These are phyloP conservation scores for Masticophis lateralis DNA, from an alignment of 2,797 vertebrate species.

Conservation along the genomic window DNA sequence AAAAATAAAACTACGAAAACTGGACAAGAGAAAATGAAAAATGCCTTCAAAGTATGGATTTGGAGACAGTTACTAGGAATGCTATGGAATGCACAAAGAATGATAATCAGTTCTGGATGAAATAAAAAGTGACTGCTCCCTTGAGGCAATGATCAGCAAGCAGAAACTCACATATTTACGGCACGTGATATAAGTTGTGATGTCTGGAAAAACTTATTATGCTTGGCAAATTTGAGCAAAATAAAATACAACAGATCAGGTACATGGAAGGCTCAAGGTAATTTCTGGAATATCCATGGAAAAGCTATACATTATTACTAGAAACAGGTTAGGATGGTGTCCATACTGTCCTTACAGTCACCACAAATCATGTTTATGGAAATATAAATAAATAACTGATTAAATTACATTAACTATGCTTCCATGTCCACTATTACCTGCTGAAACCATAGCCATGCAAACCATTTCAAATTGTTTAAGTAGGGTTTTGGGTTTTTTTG, in stretches of 20 bases:
- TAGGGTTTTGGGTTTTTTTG: no score
- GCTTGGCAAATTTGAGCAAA: background rate
- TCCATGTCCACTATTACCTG: conserved; percentile 2
- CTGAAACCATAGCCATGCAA: conserved; percentile 14
- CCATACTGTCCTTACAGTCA: background rate
- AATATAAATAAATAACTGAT: background rate
- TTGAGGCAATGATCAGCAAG: background rate
- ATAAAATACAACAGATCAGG: background rate
- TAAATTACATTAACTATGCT: background rate
- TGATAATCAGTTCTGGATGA: background rate
- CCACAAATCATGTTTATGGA: background rate
- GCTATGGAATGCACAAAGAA: background rate
- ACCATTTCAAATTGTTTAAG: conserved; percentile 16
- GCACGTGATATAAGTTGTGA: background rate
- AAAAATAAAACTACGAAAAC: background rate
- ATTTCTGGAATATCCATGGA: background rate
- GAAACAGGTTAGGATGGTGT: background rate
- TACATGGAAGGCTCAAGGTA: background rate
- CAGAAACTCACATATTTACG: background rate
- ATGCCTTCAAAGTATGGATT: background rate
- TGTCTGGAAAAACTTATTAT: background rate
- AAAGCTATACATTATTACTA: background rate
- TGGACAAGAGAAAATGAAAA: background rate
- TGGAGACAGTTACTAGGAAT: background rate
- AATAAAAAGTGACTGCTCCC: background rate